A percentile compares a stretch with the other conserved stretches of the same genome.
Evolutionary conservation across 1,140 invertebrate genomes (phyloP).

Genomic region (Danaus melanippus): DNA sequence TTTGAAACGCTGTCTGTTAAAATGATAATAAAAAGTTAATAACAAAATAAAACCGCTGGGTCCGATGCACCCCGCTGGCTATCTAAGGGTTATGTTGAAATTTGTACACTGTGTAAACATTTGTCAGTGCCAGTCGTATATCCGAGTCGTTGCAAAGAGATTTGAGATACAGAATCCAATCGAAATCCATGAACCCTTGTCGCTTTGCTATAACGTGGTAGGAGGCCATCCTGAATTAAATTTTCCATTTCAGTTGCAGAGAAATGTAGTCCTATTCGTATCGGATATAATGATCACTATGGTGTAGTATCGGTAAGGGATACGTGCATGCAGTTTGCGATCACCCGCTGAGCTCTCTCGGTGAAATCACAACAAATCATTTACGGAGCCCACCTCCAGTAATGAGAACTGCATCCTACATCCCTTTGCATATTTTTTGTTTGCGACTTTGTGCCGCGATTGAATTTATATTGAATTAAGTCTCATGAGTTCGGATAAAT

Average conservation of each 20-base stretch:
- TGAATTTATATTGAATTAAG: conserved; percentile 3
- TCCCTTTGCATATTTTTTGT: conserved; percentile 33
- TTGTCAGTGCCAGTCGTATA: conserved; percentile 56
- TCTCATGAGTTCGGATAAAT: background rate
- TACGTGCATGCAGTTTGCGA: conserved; percentile 56
- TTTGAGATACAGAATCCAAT: conserved; percentile 66
- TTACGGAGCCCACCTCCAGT: conserved; percentile 58
- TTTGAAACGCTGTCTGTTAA: conserved; percentile 4
- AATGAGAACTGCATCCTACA: conserved; percentile 59
- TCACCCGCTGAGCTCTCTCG: conserved; percentile 60
- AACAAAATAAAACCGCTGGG: conserved; percentile 22
- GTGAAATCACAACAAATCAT: conserved; percentile 68
- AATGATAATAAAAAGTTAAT: conserved; percentile 28
- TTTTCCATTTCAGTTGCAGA: conserved; percentile 29
- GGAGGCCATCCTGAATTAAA: conserved; percentile 64
- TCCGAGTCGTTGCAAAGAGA: conserved; percentile 50
- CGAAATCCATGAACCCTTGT: conserved; percentile 64
- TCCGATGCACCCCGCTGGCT: conserved; percentile 32
- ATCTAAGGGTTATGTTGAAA: conserved; percentile 55
- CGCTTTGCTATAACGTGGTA: conserved; percentile 61
- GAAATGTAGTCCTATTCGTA: conserved; percentile 34
- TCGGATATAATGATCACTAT: conserved; percentile 32
- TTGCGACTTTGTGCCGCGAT: conserved; percentile 3
- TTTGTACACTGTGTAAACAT: conserved; percentile 65
- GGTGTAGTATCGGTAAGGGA: conserved; percentile 19